Evolutionary conservation across 2,113 vertebrate genomes (phyloP), one percentile per base, ranked within the genome.

Genomic region (Clupea harengus): DNA sequence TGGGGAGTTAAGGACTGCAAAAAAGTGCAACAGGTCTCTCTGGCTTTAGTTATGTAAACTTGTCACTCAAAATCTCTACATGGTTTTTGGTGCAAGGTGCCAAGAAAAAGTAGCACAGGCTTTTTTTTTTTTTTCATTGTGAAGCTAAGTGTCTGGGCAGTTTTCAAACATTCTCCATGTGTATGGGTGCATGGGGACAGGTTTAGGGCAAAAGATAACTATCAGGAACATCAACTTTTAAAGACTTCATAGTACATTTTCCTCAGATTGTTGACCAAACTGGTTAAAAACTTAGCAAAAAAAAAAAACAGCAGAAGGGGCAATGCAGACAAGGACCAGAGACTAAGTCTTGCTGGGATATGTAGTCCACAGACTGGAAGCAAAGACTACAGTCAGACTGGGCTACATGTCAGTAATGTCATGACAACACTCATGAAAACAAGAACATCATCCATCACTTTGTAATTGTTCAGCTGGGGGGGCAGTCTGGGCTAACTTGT

Each of bases 41-140:
- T 78, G 72, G 72, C 72, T 78, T 78, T 28, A 78, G 72, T 39
- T 44, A 90, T 93, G 94, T 94, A 95, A 94, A 95, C 93, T 80
- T 88, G 89, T 89, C 87, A 90, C 90, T 92, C 84, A 83, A 83
- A 57, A 80, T 87, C 85, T 81, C 20, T 83, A 72, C 45, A 67
- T 13, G 81, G 80, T 60, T 89, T 78, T 89, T 64, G 20, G 88
- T 86, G 85, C 6, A 88, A 32, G 72, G 72, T 78, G 72, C 67
- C 67, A 75, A 17, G 67, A 32, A 85, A 82, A 45, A 87, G 67
- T 82, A 82, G 83, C 81, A 20, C 75, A 49, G 46, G 10, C 81
- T 49, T 44, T 45, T 57, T 81, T 60, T 60, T 18, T 25, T 22
- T 6, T 25, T 28, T 72, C 6, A 13, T 32, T 28, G 64, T 72